Conservation (phyloP, 2,797 vertebrate species). For the Chloroceryle inda region DNA sequence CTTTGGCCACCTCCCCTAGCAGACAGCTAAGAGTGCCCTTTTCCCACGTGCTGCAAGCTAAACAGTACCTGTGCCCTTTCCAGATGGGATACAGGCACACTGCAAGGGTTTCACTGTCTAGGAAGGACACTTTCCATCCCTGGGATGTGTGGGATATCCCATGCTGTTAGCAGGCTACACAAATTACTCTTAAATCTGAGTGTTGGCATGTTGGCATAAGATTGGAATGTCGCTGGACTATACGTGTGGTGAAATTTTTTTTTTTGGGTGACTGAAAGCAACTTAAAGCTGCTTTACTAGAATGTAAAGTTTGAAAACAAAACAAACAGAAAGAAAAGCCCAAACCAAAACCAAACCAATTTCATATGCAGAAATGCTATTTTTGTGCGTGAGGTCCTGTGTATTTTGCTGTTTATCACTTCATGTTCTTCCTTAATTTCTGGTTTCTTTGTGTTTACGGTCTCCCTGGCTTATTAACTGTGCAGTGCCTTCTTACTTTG, state of each 20-base stretch:
- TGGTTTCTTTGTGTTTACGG: not conserved
- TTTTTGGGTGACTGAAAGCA: not conserved
- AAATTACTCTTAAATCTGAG: not conserved
- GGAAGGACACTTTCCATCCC: not conserved
- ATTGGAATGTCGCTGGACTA: not conserved
- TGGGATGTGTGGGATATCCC: not conserved
- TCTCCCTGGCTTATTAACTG: conserved; percentile 1
- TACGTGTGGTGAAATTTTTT: not conserved
- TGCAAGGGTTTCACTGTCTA: not conserved
- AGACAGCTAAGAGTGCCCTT: not conserved
- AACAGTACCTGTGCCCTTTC: not conserved
- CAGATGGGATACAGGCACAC: not conserved
- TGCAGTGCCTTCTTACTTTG: not conserved
- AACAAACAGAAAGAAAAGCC: not conserved
- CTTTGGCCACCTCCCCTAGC: not conserved
- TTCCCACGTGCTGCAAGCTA: not conserved
- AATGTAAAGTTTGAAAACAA: not conserved
- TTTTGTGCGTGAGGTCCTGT: not conserved
- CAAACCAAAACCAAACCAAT: not conserved
- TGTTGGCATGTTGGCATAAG: not conserved
- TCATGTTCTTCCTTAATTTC: not conserved
- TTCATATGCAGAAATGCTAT: not conserved
- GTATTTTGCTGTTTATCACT: not conserved
- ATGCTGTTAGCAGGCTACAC: not conserved
- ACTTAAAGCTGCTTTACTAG: not conserved